These are phyloP conservation scores for Halcyon badia DNA, from an alignment of 2,797 vertebrate species.

Conservation along the genomic window DNA sequence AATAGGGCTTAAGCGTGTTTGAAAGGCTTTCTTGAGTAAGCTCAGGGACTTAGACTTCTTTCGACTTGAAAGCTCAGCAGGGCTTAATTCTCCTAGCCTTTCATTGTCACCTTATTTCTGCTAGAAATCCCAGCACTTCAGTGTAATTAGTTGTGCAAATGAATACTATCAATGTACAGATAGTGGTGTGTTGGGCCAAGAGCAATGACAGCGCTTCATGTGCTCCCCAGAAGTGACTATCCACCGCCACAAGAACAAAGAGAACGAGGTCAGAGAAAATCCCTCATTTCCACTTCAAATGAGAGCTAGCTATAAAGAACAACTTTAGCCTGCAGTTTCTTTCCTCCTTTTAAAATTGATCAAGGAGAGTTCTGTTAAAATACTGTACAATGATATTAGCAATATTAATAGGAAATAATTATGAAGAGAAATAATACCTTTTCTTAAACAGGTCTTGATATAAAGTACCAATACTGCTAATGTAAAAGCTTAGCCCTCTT, in stretches of 20 bases:
- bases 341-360: constrained; percentile 44
- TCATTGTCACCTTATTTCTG: constrained; percentile 27
- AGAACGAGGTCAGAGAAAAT: constrained; percentile 35
- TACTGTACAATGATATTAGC: constrained; percentile 10
- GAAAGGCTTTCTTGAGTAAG: constrained; percentile 26
- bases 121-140: constrained; percentile 23
- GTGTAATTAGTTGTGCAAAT: constrained; percentile 58
- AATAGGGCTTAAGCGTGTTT: background rate
- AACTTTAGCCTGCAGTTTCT: constrained; percentile 36
- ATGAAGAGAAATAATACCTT: constrained; percentile 33
- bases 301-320: constrained; percentile 13
- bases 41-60: background rate
- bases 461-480: background rate
- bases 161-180: constrained; percentile 20
- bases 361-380: constrained; percentile 52
- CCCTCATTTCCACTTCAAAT: constrained; percentile 70
- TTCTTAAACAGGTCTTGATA: background rate
- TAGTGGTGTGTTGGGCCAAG: background rate
- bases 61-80: constrained; percentile 24
- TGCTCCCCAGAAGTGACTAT: background rate
- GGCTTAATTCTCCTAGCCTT: constrained; percentile 28
- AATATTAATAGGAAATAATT: constrained; percentile 50
- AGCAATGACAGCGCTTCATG: background rate
- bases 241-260: constrained; percentile 26
- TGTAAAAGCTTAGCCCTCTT: constrained; percentile 17